phyloP scores from a whole-genome alignment of 2,888 invertebrate genomes.

The Dynastes grantii region DNA sequence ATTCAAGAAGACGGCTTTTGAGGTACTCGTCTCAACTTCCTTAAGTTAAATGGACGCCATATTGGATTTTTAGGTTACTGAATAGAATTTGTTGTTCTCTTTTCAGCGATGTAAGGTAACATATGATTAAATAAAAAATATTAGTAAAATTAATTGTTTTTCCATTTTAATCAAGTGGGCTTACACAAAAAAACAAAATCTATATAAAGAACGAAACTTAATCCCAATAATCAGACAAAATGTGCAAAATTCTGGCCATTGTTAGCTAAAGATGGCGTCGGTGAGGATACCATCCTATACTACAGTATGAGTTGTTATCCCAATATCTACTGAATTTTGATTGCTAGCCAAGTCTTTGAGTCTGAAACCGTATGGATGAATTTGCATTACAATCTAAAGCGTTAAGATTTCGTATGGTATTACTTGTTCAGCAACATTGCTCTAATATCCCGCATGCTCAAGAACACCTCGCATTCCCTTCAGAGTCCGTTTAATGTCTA shows the following conservation, averaged over 20 bases:
- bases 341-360: slow-evolving; percentile 72
- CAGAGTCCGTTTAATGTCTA: slow-evolving; percentile 94
- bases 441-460: slow-evolving; percentile 90
- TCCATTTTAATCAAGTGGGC: no score
- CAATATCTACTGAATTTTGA: neutral
- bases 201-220: no score
- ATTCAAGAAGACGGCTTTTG: no score
- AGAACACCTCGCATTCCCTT: slow-evolving; percentile 92
- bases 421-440: slow-evolving; percentile 82
- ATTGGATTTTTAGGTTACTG: no score
- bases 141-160: no score
- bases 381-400: neutral
- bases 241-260: no score
- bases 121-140: no score
- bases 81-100: no score
- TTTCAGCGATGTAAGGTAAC: no score
- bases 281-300: slow-evolving; percentile 43
- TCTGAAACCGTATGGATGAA: slow-evolving; percentile 61
- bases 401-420: neutral
- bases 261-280: slow-evolving; percentile 73
- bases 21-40: no score
- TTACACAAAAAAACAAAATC: no score
- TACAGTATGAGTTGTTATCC: neutral
- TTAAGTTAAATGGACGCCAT: no score
- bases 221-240: slow-evolving; percentile 68